phyloP scores from a whole-genome alignment of 37 sponge, comb jelly and placozoan species.

The Theonella swinhoei region DNA sequence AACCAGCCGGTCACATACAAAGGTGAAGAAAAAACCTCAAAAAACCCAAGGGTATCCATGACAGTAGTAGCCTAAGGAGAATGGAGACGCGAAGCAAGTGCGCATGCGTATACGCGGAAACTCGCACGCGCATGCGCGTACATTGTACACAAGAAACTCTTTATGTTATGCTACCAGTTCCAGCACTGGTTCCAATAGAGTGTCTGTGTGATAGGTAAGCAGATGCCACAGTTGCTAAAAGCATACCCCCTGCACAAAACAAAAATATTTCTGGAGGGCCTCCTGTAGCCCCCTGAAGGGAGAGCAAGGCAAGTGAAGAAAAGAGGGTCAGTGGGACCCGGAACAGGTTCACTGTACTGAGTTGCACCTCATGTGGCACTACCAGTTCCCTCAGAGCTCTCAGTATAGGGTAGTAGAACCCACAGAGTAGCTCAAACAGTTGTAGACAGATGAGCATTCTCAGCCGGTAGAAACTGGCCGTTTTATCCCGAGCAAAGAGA shows the following conservation, averaged over 20 bases:
- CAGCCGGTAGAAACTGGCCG: conserved; percentile 41
- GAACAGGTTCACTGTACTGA: conserved; percentile 75
- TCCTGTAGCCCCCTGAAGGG: conserved; percentile 55
- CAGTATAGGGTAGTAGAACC: conserved; percentile 83
- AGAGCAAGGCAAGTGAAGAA: conserved; percentile 63
- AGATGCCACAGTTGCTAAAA: conserved; percentile 22
- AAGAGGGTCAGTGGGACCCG: conserved; percentile 80
- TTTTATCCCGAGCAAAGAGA: conserved; percentile 17
- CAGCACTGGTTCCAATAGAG: background rate
- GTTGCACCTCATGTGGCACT: conserved; percentile 68
- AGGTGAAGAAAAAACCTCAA: no score
- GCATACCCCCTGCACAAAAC: conserved; percentile 67
- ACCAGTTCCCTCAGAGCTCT: conserved; percentile 46
- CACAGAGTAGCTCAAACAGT: conserved; percentile 74
- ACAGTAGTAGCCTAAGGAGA: no score
- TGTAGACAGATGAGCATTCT: conserved; percentile 60
- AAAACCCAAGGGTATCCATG: no score
- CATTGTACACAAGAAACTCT: no score
- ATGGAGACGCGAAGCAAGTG: no score
- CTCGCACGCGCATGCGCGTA: no score
- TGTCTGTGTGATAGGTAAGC: background rate
- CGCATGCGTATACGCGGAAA: no score
- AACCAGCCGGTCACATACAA: background rate
- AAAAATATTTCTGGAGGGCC: conserved; percentile 65
- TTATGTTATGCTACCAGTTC: no score